Evolutionary conservation across 2,113 vertebrate genomes (phyloP), one percentile per base, ranked within the genome.

Genomic region (Drymodes brunneopygia): DNA sequence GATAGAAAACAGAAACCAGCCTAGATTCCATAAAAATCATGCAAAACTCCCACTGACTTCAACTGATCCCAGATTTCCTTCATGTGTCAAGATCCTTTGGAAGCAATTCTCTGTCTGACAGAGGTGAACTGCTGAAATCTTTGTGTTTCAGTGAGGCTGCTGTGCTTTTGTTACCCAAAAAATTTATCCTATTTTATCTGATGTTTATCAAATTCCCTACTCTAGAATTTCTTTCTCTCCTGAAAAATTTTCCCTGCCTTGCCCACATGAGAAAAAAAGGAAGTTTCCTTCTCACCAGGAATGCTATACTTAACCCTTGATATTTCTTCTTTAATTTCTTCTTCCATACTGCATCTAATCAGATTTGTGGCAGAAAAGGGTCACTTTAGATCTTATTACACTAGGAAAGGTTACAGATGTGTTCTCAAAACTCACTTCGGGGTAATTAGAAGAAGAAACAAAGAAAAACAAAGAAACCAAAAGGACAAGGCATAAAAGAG

Each of bases 291-390:
- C 67, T 84, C 60, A 27, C 78, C 72, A 87, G 60, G 75, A 96
- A 70, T 81, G 50, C 36, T 82, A 50, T 45, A 60, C 50, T 88
- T 93, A 84, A 91, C 72, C 65, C 96, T 95, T 83, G 47, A 86
- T 94, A 93, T 61, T 94, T 84, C 74, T 96, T 92, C 74, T 90
- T 95, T 95, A 95, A 94, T 94, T 77, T 78, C 23, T 19, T 86
- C 80, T 95, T 94, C 66, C 19, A 44, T 92, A 88, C 35, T 84
- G 11, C 24, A 35, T 44, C 75, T 36, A 24, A 91, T 27, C 10
- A 91, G 54, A 44, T 92, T 92, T 93, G 48, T 54, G 36, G 35
- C 70, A 84, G 81, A 74, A 91, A 90, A 88, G 47, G 36, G 50
- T 90, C 86, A 73, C 13, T n/a, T 94, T 85, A 69, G 16, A 82